A percentile compares a stretch with the other conserved stretches of the same genome.
Evolutionary conservation across 2,888 invertebrate genomes (phyloP).

Genomic region (Lepidocyrtoides sp.): DNA sequence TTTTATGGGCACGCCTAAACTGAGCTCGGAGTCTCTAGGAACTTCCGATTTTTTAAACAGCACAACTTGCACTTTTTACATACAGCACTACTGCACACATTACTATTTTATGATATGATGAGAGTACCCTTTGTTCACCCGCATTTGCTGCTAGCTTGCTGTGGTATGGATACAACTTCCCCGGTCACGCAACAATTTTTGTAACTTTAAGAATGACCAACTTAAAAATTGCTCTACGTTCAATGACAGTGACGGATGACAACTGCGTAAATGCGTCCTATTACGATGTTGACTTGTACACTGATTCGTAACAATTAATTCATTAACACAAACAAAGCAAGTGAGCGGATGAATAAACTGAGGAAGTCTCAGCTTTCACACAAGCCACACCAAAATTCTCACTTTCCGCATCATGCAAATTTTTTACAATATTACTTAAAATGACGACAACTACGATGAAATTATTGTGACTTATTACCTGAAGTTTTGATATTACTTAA

Average conservation of each 20-base stretch:
- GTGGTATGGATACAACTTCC: too few relatives aligned
- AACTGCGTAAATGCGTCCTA: background rate
- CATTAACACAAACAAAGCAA: constrained; percentile 28
- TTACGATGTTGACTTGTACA: background rate
- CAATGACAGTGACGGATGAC: background rate
- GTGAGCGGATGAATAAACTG: background rate
- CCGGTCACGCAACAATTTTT: background rate
- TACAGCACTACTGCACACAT: background rate
- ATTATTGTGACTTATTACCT: background rate
- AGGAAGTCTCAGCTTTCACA: constrained; percentile 57
- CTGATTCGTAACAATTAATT: constrained; percentile 37
- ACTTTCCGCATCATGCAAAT: constrained; percentile 66
- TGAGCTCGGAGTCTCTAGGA: constrained; percentile 7
- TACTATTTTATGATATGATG: background rate
- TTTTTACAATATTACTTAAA: constrained; percentile 1
- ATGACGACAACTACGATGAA: background rate
- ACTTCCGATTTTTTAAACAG: constrained; percentile 23
- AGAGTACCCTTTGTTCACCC: background rate
- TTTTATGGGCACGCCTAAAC: background rate
- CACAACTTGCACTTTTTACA: constrained; percentile 3
- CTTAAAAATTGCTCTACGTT: too few relatives aligned
- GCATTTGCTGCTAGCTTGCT: too few relatives aligned
- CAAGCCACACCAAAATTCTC: constrained; percentile 39
- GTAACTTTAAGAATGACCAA: background rate
- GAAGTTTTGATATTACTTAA: constrained; percentile 23